Conservation (phyloP, 2,113 vertebrate species). For the Leucopsar rothschildi region DNA sequence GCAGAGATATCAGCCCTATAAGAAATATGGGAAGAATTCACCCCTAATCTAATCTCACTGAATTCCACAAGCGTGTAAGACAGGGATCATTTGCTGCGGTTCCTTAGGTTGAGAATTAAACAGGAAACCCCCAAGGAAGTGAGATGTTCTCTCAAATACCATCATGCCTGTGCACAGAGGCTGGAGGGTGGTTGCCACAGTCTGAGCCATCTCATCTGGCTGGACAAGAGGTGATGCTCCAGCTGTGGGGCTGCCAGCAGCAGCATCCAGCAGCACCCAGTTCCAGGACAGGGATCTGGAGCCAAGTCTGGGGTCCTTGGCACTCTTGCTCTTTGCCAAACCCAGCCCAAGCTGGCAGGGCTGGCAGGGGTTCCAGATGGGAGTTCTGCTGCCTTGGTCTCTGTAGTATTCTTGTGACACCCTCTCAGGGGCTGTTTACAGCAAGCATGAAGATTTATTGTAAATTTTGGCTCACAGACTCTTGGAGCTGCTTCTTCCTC, state of each 20-base stretch:
- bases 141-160: neutral
- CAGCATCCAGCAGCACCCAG: neutral
- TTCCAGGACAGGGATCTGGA: neutral
- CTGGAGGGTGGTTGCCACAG: rapidly evolving
- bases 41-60: constrained; percentile 43
- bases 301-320: neutral
- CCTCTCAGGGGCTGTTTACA: constrained; percentile 21
- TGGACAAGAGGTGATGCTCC: neutral
- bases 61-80: constrained; percentile 29
- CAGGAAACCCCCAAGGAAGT: neutral
- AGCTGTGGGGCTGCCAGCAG: neutral
- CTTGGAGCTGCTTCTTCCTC: neutral
- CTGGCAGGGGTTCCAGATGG: neutral
- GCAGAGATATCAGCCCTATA: constrained; percentile 21
- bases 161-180: neutral
- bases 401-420: neutral
- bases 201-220: neutral
- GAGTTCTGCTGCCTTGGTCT: neutral
- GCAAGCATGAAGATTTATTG: constrained; percentile 17
- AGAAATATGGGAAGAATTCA: constrained; percentile 56
- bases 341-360: neutral
- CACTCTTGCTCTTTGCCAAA: neutral
- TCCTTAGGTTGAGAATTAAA: neutral
- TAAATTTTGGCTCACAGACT: neutral
- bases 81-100: neutral